phyloP scores from a whole-genome alignment of 2,797 vertebrate genomes.

The Acanthurus tractus region DNA sequence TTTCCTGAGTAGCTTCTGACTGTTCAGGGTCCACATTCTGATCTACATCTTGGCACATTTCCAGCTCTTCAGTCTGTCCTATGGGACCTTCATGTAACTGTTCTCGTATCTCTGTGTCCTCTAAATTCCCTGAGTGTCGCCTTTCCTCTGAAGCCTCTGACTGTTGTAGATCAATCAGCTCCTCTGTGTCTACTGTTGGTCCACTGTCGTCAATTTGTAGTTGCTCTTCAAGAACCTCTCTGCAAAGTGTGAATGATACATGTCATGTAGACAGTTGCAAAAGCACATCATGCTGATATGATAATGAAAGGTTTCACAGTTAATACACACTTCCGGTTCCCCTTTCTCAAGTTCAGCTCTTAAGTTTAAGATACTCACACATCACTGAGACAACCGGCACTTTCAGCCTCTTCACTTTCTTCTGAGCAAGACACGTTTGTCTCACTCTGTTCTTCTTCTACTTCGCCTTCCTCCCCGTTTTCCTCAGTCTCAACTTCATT shows the following conservation, averaged over 20 bases:
- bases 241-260: slow-evolving; percentile 38
- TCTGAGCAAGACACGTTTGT: slow-evolving; percentile 7
- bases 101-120: slow-evolving; percentile 25
- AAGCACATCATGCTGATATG: background rate
- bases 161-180: slow-evolving; percentile 32
- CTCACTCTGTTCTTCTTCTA: slow-evolving; percentile 34
- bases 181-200: slow-evolving; percentile 4
- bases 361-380: slow-evolving; percentile 68
- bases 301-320: slow-evolving; percentile 4
- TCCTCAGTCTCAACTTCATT: slow-evolving; percentile 39
- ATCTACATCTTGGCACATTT: slow-evolving; percentile 57
- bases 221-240: slow-evolving; percentile 48
- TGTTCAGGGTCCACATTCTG: slow-evolving; percentile 34
- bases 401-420: slow-evolving; percentile 45
- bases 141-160: slow-evolving; percentile 37
- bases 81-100: slow-evolving; percentile 24
- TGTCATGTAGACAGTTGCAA: slow-evolving; percentile 10
- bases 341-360: slow-evolving; percentile 19
- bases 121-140: background rate
- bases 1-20: slow-evolving; percentile 22
- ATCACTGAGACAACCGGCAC: slow-evolving; percentile 14
- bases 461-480: slow-evolving; percentile 14
- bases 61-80: slow-evolving; percentile 21
- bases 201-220: slow-evolving; percentile 31
- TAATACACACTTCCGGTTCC: slow-evolving; percentile 57